Evolutionary conservation across 2,113 vertebrate species (phyloP).

Genomic region (Cercopithecus mona): DNA sequence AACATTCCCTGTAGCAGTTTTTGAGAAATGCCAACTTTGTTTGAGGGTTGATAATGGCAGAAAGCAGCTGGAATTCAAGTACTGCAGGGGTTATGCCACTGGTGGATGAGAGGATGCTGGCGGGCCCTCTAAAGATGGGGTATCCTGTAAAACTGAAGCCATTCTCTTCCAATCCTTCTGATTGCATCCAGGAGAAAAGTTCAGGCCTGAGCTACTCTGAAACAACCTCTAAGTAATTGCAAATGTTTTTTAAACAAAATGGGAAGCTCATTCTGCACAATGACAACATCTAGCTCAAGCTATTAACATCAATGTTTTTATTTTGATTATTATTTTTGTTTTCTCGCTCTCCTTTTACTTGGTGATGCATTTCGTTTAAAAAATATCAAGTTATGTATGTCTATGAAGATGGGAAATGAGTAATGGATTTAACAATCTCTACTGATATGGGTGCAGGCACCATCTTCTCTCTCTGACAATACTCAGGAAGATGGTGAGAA

Average conservation of each 20-base stretch:
- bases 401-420: not conserved
- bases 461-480: not conserved
- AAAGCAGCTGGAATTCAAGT: not conserved
- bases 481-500: not conserved
- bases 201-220: not conserved
- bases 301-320: not conserved
- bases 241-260: not conserved
- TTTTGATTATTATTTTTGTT: not conserved
- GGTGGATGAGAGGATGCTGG: accelerated
- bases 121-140: accelerated
- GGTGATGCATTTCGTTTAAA: not conserved
- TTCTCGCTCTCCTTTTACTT: not conserved
- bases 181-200: not conserved
- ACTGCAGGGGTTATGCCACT: accelerated
- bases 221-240: not conserved
- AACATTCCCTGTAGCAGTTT: not conserved
- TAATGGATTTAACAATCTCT: not conserved
- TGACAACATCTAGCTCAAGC: not conserved
- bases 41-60: accelerated
- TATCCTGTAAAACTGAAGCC: accelerated
- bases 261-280: not conserved
- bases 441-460: accelerated
- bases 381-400: accelerated
- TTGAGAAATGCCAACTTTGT: not conserved
- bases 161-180: accelerated